Evolutionary conservation across 1,140 invertebrate genomes (phyloP), one percentile per base, ranked within the genome.

Genomic region (Macrostomum lignano): DNA sequence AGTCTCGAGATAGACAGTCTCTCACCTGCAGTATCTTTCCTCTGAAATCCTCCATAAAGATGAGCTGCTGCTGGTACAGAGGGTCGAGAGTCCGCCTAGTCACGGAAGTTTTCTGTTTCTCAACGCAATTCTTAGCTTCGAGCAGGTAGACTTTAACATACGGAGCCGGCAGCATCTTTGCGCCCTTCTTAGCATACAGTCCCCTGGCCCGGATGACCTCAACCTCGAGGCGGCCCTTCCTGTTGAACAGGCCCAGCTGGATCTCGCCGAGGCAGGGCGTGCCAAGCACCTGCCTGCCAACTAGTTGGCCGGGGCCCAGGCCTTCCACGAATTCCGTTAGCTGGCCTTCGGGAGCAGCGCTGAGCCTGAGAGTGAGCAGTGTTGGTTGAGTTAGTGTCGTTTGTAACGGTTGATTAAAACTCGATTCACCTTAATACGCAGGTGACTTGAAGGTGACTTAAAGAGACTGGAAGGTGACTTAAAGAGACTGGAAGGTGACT

Each of bases 91-190:
- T 96, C 46, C 81, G 66, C 36, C 82, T 63, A 6, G 81, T 79
- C 5, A 45, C 46, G 9, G 73, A 72, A 2, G 88, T 96, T 63
- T 94, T 96, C 40, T 77, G 74, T 64, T 96, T 98, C 34, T 81
- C 78, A 42, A 51, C 35, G 52, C 82, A 93, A 38, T 73, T 73
- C 56, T 94, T 91, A n/a, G 82, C 61, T 36, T 64, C 59, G 34
- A 96, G 79, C 34, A 98, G 60, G 57, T 98, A 96, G 9, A 96
- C 79, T 64, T 98, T 98, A 0, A 96, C 84, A 58, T 93, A 98
- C 10, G 86, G 79, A 42, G 84, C 86, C 59, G 86, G 86, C 49
- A 84, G 59, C 38, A 76, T 68, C 61, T 88, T 86, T 34, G 72
- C 72, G 26, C 78, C 77, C 33, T 71, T 68, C 51, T 78, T 74